Evolutionary conservation across 2,797 vertebrate species (phyloP), one percentile per base, ranked within the genome.

Genomic region (Halcyon smyrnensis): DNA sequence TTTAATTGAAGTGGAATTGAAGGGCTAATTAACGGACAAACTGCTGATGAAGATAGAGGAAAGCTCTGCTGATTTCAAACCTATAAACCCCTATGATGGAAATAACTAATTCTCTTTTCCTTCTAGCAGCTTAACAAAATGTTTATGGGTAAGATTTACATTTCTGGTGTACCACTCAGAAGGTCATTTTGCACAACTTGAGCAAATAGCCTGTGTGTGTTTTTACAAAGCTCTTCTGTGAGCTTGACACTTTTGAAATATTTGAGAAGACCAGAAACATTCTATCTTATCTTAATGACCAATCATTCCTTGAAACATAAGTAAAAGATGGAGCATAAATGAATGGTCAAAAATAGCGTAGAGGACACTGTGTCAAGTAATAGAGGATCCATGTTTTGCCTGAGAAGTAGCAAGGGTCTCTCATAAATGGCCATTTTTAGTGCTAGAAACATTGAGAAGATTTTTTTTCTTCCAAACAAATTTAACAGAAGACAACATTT

Each of bases 1-100:
- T 99, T 99, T 99, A 99, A 99, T 98, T 99, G 98, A 99, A 99
- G 98, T 98, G 98, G 98, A 99, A 98, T 97, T 97, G 97, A 98
- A 97, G 98, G 98, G 98, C 99, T 99, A 99, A 99, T 99, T 99
- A 99, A 99, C 95, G 98, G 98, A 98, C 98, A 98, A 98, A 98
- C 96, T 97, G 97, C 97, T 98, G 98, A 98, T 98, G 98, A 97
- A 98, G 97, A 98, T 70, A 97, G 98, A 98, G 95, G 93, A 95
- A 97, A 97, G 95, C 96, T 97, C 96, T 87, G 94, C 96, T 97
- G 97, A 97, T 97, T 98, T 98, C 96, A 96, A 98, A 96, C 81
- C 95, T 93, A 91, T 94, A 96, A 97, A 98, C 75, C 15, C 59
- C 68, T 96, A 91, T 77, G 90, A 94, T 87, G 74, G 94, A 97